Evolutionary conservation across 2,888 invertebrate species (phyloP), one percentile per base, ranked within the genome.

Genomic region (Drosophila recens): DNA sequence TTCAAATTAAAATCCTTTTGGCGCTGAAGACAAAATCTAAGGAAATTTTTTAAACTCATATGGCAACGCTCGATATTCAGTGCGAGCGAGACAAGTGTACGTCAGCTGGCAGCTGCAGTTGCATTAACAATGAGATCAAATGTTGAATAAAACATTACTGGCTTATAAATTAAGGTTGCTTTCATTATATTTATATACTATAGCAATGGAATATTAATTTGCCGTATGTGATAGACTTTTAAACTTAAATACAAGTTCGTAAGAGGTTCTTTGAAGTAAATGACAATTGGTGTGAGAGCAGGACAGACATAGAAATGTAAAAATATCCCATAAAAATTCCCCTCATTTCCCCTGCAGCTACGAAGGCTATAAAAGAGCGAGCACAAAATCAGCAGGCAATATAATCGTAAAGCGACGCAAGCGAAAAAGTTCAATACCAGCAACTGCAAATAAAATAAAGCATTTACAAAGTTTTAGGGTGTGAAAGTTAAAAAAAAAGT

Each of bases 301-400:
- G 13, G 49, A 56, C 11, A 68, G 36, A 23, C 2, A 8, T 56
- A 63, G n/a, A 36, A 0, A 13, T 15, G 2, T 15, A 9, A 1
- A 10, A 58, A 71, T 45, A 45, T 54, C 46, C 27, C 59, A 6
- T 6, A 1, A 52, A 48, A 46, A 38, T 10, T 46, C 13, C 45
- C 42, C 20, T 51, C 33, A 40, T 17, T 75, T 73, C 58, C 67
- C 75, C 62, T 67, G 30, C 54, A 40, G n/a, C 52, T 17, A 3
- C 38, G 9, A 3, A 74, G 48, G 46, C 64, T 75, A 76, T 76
- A 76, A 69, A 75, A 49, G 36, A n/a, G n/a, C 33, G 1, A 13
- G 8, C 51, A 54, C 15, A 49, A 8, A 33, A 1, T 23, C 10
- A 23, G 17, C 34, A 11, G 15, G 6, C 27, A 40, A 36, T 27